phyloP scores from a whole-genome alignment of 2,113 vertebrate genomes.

The Eublepharis macularius region DNA sequence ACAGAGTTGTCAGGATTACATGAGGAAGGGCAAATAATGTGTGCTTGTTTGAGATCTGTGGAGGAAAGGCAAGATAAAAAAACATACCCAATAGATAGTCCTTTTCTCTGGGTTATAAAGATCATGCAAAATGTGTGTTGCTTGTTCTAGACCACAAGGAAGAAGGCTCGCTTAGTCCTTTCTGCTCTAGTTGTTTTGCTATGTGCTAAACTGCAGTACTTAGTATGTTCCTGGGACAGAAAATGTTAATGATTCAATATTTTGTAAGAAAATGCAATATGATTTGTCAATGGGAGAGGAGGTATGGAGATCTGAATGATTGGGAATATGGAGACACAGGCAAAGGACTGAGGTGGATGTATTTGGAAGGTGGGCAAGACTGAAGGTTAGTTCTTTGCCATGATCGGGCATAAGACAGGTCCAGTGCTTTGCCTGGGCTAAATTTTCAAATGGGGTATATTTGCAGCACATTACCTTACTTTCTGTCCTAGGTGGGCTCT shows the following conservation, averaged over 20 bases:
- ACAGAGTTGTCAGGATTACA: no score
- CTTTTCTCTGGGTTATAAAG: background rate
- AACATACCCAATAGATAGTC: background rate
- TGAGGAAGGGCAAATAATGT: no score
- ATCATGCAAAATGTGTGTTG: background rate
- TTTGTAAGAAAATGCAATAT: background rate
- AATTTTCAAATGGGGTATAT: background rate
- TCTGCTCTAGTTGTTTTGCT: background rate
- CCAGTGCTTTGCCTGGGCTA: background rate
- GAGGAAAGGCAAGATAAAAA: no score
- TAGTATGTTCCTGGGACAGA: background rate
- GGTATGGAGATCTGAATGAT: background rate
- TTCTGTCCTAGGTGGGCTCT: rapidly evolving
- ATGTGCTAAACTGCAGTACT: background rate
- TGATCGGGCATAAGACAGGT: background rate
- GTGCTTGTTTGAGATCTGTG: no score
- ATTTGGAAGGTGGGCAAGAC: background rate
- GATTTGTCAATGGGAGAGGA: background rate
- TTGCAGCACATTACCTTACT: background rate
- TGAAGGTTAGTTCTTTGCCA: background rate
- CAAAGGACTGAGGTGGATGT: background rate
- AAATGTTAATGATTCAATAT: background rate
- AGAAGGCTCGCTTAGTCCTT: background rate
- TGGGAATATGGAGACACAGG: background rate
- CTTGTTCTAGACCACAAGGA: background rate